phyloP scores from a whole-genome alignment of 2,113 vertebrate genomes.

The Anoplopoma fimbria region DNA sequence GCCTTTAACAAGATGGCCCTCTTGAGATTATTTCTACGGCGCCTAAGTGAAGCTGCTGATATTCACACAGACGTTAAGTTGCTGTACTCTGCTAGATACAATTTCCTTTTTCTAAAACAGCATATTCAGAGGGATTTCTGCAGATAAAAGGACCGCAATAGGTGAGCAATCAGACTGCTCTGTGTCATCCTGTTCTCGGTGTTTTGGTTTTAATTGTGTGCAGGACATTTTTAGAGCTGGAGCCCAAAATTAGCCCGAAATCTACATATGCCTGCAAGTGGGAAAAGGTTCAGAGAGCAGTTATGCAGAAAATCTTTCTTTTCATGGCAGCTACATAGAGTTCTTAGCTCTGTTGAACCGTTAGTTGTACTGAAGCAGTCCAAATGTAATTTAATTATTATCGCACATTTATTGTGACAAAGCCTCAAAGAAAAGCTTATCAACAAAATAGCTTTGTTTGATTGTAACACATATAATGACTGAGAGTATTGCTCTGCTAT shows the following conservation, averaged over 20 bases:
- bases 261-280: conserved; percentile 64
- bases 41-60: conserved; percentile 23
- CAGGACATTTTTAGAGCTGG: conserved; percentile 51
- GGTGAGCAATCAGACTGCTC: neutral
- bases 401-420: conserved; percentile 8
- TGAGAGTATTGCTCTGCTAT: neutral
- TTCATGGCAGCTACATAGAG: conserved; percentile 48
- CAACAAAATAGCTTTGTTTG: conserved; percentile 10
- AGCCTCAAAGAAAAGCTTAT: conserved; percentile 7
- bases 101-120: neutral
- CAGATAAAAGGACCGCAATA: conserved; percentile 20
- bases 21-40: conserved; percentile 41
- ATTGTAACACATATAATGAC: conserved; percentile 1
- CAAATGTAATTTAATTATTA: conserved; percentile 19
- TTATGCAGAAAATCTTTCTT: conserved; percentile 49
- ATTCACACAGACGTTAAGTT: conserved; percentile 13
- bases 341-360: conserved; percentile 39
- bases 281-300: conserved; percentile 48
- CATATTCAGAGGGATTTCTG: neutral
- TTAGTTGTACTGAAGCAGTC: conserved; percentile 21
- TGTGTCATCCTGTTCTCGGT: conserved; percentile 12
- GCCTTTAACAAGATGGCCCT: conserved; percentile 45
- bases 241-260: conserved; percentile 57
- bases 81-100: neutral
- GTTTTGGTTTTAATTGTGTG: conserved; percentile 41